Evolutionary conservation across 1,140 invertebrate species (phyloP).

Genomic region (Bombus sylvicola): DNA sequence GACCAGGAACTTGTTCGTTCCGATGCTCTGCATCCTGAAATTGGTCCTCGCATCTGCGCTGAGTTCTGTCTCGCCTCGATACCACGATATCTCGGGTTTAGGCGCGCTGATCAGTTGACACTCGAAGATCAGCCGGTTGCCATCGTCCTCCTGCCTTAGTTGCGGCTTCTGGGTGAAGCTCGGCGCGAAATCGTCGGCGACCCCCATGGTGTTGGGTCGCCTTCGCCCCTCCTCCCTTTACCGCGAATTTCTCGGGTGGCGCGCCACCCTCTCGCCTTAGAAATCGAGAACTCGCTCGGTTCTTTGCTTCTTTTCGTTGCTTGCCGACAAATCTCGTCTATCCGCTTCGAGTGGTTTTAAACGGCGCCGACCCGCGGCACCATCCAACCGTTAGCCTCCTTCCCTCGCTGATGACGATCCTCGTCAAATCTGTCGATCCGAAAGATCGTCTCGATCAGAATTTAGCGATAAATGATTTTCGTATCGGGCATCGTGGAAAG

Average conservation of each 20-base stretch:
- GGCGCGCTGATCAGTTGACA: constrained; percentile 94
- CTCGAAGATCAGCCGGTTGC: constrained; percentile 97
- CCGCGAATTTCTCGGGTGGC: constrained; percentile 33
- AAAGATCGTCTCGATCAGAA: not conserved
- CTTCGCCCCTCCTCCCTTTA: constrained; percentile 59
- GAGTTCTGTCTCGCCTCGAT: constrained; percentile 92
- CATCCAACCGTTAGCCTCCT: constrained; percentile 54
- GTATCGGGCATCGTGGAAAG: no score
- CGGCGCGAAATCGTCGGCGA: constrained; percentile 96
- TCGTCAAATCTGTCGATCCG: not conserved
- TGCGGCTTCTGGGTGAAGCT: constrained; percentile 98
- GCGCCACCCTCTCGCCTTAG: constrained; percentile 44
- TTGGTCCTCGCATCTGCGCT: constrained; percentile 92
- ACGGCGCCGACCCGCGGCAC: constrained; percentile 67
- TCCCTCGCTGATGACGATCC: not conserved
- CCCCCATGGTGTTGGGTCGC: constrained; percentile 86
- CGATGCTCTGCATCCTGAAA: constrained; percentile 93
- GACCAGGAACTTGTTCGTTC: constrained; percentile 93
- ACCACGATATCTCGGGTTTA: constrained; percentile 96
- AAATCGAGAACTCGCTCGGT: constrained; percentile 5
- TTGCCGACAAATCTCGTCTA: not conserved
- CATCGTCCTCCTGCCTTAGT: constrained; percentile 97
- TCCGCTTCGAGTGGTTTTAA: constrained; percentile 43
- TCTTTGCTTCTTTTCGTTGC: constrained; percentile 6
- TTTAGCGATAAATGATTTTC: not conserved